Evolutionary conservation across 2,888 invertebrate species (phyloP).

Genomic region (Pachliopta kotzebuea): DNA sequence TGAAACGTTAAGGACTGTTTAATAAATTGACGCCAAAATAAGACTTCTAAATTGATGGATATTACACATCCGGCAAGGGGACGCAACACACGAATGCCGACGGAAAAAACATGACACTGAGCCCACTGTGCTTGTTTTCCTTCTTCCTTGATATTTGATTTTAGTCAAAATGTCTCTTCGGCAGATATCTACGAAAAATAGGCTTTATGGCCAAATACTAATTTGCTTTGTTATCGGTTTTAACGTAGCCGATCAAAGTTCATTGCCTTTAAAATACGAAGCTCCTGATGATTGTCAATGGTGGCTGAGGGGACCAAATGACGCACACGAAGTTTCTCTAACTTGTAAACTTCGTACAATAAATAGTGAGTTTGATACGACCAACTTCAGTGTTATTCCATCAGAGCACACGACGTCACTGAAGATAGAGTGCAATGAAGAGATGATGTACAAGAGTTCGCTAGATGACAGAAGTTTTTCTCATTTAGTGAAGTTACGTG

Average conservation of each 20-base stretch:
- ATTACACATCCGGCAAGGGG: slow-evolving; percentile 73
- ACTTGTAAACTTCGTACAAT: slow-evolving; percentile 90
- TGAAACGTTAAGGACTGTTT: slow-evolving; percentile 52
- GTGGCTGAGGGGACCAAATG: slow-evolving; percentile 83
- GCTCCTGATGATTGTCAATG: slow-evolving; percentile 93
- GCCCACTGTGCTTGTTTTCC: slow-evolving; percentile 71
- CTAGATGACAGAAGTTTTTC: slow-evolving; percentile 88
- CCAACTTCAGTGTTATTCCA: slow-evolving; percentile 93
- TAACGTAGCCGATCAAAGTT: slow-evolving; percentile 73
- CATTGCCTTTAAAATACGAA: slow-evolving; percentile 83
- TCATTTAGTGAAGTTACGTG: slow-evolving; percentile 89
- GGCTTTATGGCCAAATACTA: slow-evolving; percentile 60
- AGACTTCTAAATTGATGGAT: slow-evolving; percentile 75
- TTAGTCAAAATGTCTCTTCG: slow-evolving; percentile 68
- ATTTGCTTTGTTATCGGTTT: slow-evolving; percentile 70
- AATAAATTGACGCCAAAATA: slow-evolving; percentile 56
- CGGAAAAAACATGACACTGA: slow-evolving; percentile 80
- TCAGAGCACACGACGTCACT: slow-evolving; percentile 90
- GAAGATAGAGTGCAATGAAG: slow-evolving; percentile 89
- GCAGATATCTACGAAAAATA: slow-evolving; percentile 55
- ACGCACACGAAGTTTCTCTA: slow-evolving; percentile 86
- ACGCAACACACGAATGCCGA: slow-evolving; percentile 69
- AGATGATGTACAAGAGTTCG: slow-evolving; percentile 89
- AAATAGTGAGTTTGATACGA: slow-evolving; percentile 93
- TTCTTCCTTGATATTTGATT: slow-evolving; percentile 76